These are phyloP conservation scores for Bungarus multicinctus DNA, from an alignment of 2,113 vertebrate species.

Conservation along the genomic window DNA sequence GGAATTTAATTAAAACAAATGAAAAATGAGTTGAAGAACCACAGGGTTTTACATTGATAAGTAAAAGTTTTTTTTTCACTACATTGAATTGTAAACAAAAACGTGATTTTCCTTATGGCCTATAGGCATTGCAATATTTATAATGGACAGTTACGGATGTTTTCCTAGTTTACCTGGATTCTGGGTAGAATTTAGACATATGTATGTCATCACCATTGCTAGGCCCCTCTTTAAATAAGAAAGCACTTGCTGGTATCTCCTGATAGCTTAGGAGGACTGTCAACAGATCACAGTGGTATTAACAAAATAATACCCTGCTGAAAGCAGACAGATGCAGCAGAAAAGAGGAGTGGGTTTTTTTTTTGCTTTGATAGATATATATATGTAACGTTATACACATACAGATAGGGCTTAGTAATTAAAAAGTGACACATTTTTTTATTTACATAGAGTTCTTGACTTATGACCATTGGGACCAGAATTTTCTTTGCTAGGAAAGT, in stretches of 20 bases:
- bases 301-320: neutral
- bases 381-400: neutral
- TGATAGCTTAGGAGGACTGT: neutral
- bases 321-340: neutral
- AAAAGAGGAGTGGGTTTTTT: neutral
- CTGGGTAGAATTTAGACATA: neutral
- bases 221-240: neutral
- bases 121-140: neutral
- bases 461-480: neutral
- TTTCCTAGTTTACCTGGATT: neutral
- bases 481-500: neutral
- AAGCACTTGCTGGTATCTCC: neutral
- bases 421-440: neutral
- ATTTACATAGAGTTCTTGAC: neutral
- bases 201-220: neutral
- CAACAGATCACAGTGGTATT: neutral
- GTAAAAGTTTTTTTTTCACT: neutral
- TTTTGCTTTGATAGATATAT: neutral
- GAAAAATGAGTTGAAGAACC: neutral
- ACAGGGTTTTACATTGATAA: neutral
- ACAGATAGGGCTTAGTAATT: neutral
- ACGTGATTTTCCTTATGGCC: neutral
- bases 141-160: neutral
- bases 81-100: neutral
- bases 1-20: neutral